A percentile compares a stretch with the other conserved stretches of the same genome.
Conservation (phyloP, 37 sponge, comb jelly and placozoan species). For the Haliclona indistincta region DNA sequence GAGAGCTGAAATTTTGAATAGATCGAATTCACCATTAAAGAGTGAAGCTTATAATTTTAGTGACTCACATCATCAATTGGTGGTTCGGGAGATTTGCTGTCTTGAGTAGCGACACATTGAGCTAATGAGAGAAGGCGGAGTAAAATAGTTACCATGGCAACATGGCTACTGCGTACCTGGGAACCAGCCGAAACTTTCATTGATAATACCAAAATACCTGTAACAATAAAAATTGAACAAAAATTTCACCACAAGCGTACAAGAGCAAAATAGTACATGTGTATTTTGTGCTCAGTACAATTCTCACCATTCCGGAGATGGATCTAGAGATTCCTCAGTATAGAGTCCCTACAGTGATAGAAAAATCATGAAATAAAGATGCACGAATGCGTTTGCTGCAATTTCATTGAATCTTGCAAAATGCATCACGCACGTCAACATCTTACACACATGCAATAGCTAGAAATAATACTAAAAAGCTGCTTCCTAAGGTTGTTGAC, state of each 20-base stretch:
- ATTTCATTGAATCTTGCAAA: too few species aligned
- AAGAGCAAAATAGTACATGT: neutral
- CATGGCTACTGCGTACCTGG: slow-evolving; percentile 49
- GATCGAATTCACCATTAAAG: neutral
- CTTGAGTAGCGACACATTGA: slow-evolving; percentile 30
- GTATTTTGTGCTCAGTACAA: neutral
- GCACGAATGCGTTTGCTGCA: too few species aligned
- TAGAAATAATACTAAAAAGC: too few species aligned
- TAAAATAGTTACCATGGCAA: neutral
- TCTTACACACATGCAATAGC: too few species aligned
- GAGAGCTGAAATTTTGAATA: slow-evolving; percentile 20
- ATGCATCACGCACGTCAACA: too few species aligned
- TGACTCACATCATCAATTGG: slow-evolving; percentile 36
- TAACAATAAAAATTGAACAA: neutral
- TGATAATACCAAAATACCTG: slow-evolving; percentile 63
- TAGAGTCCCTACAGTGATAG: slow-evolving; percentile 52
- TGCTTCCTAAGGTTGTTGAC: too few species aligned
- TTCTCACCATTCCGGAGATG: slow-evolving; percentile 73
- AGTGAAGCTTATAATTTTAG: neutral
- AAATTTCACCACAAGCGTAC: neutral
- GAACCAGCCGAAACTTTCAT: slow-evolving; percentile 73
- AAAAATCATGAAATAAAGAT: neutral
- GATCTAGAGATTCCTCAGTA: slow-evolving; percentile 70
- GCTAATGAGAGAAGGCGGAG: neutral
- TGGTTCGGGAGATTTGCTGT: slow-evolving; percentile 33